Percentiles rank a stretch among this genome's conserved stretches.
phyloP scores from a whole-genome alignment of 2,113 vertebrate genomes.

The Ceyx melanurus region DNA sequence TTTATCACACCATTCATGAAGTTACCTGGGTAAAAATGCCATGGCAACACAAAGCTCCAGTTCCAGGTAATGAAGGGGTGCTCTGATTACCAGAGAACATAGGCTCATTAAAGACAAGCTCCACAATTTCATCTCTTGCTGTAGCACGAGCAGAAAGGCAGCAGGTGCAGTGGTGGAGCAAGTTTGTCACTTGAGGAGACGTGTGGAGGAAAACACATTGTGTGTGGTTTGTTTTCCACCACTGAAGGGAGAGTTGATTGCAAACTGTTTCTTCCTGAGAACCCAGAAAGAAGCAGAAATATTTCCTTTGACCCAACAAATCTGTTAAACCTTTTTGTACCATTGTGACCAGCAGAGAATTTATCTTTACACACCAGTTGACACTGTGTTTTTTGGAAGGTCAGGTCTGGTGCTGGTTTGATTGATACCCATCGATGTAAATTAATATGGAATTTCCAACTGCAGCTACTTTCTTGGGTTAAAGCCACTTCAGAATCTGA shows the following conservation, averaged over 20 bases:
- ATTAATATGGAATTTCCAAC: background rate
- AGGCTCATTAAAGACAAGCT: conserved; percentile 7
- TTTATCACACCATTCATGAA: background rate
- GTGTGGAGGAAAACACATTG: background rate
- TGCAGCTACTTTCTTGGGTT: background rate
- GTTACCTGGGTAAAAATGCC: background rate
- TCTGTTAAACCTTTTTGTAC: rapidly evolving
- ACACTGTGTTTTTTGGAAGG: background rate
- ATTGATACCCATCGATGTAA: background rate
- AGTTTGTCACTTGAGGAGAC: background rate
- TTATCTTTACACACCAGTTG: background rate
- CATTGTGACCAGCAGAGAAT: background rate
- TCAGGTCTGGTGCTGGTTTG: background rate
- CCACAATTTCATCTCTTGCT: background rate
- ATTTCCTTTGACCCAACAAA: background rate
- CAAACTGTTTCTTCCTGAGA: background rate
- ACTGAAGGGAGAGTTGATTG: background rate
- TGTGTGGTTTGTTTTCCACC: background rate
- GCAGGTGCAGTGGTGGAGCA: background rate
- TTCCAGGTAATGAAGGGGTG: background rate
- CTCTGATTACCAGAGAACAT: background rate
- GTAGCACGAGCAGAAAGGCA: background rate
- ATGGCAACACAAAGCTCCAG: background rate
- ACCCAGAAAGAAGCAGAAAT: background rate
- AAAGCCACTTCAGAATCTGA: background rate